Evolutionary conservation across 2,113 vertebrate species (phyloP), one percentile per base, ranked within the genome.

Genomic region (Phylloscopus trochiloides): DNA sequence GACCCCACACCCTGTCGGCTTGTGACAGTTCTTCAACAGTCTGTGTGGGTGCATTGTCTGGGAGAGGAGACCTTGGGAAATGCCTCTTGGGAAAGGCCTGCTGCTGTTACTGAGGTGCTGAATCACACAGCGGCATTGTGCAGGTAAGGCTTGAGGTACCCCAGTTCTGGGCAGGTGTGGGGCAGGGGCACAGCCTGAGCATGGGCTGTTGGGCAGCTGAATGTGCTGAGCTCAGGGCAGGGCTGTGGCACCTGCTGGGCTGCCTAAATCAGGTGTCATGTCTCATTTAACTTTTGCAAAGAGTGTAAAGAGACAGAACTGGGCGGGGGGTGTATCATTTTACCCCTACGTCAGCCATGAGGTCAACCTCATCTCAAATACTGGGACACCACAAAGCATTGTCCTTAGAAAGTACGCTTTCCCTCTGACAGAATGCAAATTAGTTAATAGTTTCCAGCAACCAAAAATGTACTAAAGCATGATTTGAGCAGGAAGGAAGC

Each of bases 41-140:
- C 24, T 1, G 0, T 28, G 31, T 42, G 47, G 31, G 31, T 54
- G 42, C 0, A 0, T n/a, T 28, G 21, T 62, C 17, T 82, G 54
- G 34, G 71, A 48, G 21, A 19, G 63, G n/a, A 47, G 17, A 51
- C n/a, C 13, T 51, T 38, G 51, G 43, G 40, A 70, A 29, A n/a
- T 15, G 17, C 22, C 54, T 45, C 65, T 45, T 29, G 19, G 57
- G 43, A 51, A 51, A 45, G 24, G 40, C 38, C 70, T 54, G 20
- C n/a, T 68, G 54, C 40, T 75, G 14, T 34, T 75, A 31, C 9
- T 32, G 54, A 55, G 55, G 14, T 70, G 42, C 38, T 36, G 13
- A 43, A 26, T 59, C 20, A 3, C 36, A 13, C 3, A 17, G 36
- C 7, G 17, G 25, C 45, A 7, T 57, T 17, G 16, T 42, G 29